Base-by-base conservation (phyloP, 2,888 invertebrate species). In the Xanthorhoe designata region DNA sequence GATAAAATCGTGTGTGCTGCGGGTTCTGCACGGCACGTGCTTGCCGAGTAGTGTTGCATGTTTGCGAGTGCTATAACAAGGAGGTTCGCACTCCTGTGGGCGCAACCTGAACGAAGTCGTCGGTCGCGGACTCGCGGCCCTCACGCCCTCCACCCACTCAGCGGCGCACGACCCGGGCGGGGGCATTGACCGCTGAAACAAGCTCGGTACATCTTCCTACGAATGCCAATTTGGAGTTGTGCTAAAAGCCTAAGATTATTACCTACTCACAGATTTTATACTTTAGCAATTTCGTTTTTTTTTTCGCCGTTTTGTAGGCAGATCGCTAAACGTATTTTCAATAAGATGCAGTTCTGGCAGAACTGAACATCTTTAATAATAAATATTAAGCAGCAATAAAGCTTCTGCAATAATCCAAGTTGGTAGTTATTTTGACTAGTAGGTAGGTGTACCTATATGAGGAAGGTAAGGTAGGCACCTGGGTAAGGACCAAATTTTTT, bases 171-270 rank as follows among this genome's bases (percentile, higher is more conserved):
- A 13, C 42, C n/a, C 42, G 42, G 15, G 5, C 47, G 47, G 47
- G 47, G 47, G 47, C 47, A 47, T 7, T 47, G 47, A 47, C 47
- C 47, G 47, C 47, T 15, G 47, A 47, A 15, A 8, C 47, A 17
- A 47, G 15, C 47, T 47, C 47, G 47, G 47, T 47, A 47, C 47
- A 47, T 15, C 47, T 47, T 6, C 47, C 5, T 47, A 47, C 17
- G 17, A 47, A 42, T 42, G 13, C 38, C 38, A 13, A 13, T 4
- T 13, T 42, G 4, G 13, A 13, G 38, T 42, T 42, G 13, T 13
- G 38, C 1, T 42, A 2, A n/a, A n/a, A n/a, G n/a, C n/a, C n/a
- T n/a, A n/a, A n/a, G n/a, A n/a, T n/a, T n/a, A n/a, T n/a, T n/a
- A n/a, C n/a, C n/a, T n/a, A n/a, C n/a, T n/a, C n/a, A n/a, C n/a